Percentiles rank a stretch among this genome's conserved stretches.
These are phyloP conservation scores for Dasypus novemcinctus DNA, from an alignment of 2,113 vertebrate species.

Conservation along the genomic window DNA sequence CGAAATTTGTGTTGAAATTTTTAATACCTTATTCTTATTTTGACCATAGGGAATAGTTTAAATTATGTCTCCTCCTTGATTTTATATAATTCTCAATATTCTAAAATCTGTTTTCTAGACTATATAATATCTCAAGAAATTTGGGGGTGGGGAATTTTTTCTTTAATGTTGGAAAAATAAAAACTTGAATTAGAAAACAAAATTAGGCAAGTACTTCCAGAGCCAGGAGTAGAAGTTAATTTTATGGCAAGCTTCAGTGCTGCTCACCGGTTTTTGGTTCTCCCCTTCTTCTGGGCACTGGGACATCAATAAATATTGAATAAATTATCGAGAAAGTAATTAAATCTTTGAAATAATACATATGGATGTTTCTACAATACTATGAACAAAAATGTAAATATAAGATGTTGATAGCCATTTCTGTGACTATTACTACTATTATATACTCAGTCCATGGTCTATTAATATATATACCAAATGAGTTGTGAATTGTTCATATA, in stretches of 20 bases:
- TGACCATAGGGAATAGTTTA: background rate
- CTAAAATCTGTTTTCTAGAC: background rate
- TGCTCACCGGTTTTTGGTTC: background rate
- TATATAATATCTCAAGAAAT: background rate
- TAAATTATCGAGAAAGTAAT: background rate
- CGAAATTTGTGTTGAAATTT: background rate
- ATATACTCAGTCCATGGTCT: background rate
- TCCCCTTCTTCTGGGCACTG: background rate
- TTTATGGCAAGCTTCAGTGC: background rate
- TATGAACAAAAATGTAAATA: constrained; percentile 1
- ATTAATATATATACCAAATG: background rate
- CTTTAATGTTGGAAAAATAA: background rate
- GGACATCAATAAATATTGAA: background rate
- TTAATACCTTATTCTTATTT: background rate
- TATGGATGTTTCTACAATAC: background rate
- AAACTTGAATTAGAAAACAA: background rate
- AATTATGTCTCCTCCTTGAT: background rate
- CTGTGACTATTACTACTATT: background rate
- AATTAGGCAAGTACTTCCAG: background rate
- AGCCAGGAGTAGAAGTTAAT: background rate
- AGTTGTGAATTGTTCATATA: background rate
- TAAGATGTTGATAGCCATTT: background rate
- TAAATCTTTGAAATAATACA: background rate
- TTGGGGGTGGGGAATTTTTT: background rate
- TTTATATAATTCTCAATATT: background rate